phyloP scores from a whole-genome alignment of 2,113 vertebrate species.

The Laterallus jamaicensis region DNA sequence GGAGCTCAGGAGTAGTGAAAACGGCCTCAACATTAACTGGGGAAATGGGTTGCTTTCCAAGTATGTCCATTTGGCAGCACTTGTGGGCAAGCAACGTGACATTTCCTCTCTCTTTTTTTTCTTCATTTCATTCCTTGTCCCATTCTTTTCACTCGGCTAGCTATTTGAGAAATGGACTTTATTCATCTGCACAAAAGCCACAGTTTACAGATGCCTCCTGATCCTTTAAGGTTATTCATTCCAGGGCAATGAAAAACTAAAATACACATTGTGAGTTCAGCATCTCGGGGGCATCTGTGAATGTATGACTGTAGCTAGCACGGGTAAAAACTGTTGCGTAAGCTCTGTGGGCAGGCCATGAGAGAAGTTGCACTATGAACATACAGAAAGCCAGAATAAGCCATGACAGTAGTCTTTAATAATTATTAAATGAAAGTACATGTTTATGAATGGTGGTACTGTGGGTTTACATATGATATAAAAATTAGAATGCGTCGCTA shows the following conservation, averaged over 20 bases:
- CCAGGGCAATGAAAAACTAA: background rate
- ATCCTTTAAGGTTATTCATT: background rate
- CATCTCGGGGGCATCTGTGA: background rate
- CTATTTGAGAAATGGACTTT: background rate
- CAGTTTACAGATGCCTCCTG: background rate
- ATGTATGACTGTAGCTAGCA: background rate
- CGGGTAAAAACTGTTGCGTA: background rate
- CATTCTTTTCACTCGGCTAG: background rate
- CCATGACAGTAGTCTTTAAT: background rate
- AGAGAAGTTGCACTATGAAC: background rate
- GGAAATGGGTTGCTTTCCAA: conserved; percentile 24
- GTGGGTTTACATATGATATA: background rate
- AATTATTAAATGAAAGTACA: background rate
- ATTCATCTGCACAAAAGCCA: background rate
- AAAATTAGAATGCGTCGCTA: background rate
- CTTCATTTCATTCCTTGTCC: background rate
- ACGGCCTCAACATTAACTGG: background rate
- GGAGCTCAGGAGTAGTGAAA: conserved; percentile 7
- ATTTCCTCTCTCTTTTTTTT: background rate
- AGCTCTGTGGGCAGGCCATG: background rate
- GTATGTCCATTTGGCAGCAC: conserved; percentile 38
- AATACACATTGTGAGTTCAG: background rate
- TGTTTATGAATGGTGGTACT: background rate
- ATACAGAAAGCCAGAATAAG: background rate
- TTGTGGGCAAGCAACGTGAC: background rate